phyloP scores from a whole-genome alignment of 1,140 invertebrate species.

The Drosophila mojavensis region DNA sequence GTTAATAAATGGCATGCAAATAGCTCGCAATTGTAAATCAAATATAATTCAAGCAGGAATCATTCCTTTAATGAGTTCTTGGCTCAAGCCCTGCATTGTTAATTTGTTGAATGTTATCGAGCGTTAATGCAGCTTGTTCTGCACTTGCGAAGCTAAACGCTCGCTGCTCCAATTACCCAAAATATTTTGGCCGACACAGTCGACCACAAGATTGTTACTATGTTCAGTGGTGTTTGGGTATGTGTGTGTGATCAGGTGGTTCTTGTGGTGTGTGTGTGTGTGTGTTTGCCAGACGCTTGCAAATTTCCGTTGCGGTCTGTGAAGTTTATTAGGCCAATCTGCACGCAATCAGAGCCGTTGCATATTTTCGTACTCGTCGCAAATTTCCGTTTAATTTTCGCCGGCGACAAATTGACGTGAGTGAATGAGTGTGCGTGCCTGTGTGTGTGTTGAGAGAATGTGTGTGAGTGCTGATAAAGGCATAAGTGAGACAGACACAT shows the following conservation, averaged over 20 bases:
- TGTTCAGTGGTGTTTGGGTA: not conserved
- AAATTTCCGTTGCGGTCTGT: conserved; percentile 55
- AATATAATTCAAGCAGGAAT: not conserved
- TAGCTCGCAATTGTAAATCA: no score
- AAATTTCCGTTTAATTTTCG: conserved; percentile 62
- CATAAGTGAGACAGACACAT: conserved; percentile 7
- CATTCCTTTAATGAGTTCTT: not conserved
- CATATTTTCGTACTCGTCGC: conserved; percentile 39
- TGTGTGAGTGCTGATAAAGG: conserved; percentile 5
- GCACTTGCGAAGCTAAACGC: not conserved
- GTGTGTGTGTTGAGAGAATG: not conserved
- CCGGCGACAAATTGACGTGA: conserved; percentile 37
- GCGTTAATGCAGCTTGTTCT: conserved; percentile 7
- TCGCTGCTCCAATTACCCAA: not conserved
- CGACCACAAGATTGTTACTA: conserved; percentile 14
- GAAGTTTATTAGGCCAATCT: conserved; percentile 62
- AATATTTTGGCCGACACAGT: conserved; percentile 11
- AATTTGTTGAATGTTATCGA: conserved; percentile 5
- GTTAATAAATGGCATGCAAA: no score
- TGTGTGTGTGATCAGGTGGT: no score
- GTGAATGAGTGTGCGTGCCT: conserved; percentile 12
- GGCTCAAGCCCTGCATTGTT: not conserved
- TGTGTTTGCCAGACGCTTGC: conserved; percentile 53
- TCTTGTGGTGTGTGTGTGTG: not conserved
- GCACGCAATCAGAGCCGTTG: conserved; percentile 13